These are phyloP conservation scores for Arion vulgaris DNA, from an alignment of 1,140 invertebrate species.

Conservation along the genomic window DNA sequence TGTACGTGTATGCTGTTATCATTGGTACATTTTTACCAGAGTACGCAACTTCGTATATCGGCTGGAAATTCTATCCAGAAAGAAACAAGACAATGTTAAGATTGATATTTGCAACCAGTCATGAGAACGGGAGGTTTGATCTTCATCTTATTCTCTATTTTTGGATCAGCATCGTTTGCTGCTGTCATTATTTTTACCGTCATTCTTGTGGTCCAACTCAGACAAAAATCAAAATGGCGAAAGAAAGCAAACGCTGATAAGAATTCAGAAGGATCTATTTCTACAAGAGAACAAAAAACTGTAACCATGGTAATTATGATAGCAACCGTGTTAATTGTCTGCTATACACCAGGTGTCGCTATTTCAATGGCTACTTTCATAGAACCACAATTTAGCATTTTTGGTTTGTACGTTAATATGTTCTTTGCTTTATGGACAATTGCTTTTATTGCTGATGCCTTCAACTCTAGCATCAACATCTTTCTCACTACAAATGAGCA, in stretches of 20 bases:
- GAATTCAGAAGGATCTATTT: no score
- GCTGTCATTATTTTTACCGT: slow-evolving; percentile 5
- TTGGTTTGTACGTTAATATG: background rate
- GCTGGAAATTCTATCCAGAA: slow-evolving; percentile 8
- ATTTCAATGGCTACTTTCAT: no score
- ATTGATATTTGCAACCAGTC: background rate
- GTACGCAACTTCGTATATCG: background rate
- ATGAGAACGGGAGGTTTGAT: background rate
- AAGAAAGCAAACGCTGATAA: no score
- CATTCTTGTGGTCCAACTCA: no score
- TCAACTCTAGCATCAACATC: no score
- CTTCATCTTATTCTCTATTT: background rate
- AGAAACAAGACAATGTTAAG: no score
- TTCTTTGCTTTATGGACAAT: slow-evolving; percentile 5
- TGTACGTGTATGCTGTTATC: slow-evolving; percentile 1
- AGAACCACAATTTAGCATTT: slow-evolving; percentile 11
- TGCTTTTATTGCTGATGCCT: background rate
- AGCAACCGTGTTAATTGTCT: background rate
- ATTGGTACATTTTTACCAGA: background rate
- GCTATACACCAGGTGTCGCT: background rate
- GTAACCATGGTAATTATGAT: no score
- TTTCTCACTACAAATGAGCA: no score
- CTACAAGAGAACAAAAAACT: no score
- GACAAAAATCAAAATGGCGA: no score
- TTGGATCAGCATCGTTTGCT: background rate